Base-by-base conservation (phyloP, 2,888 invertebrate genomes). In the Noctua comes region DNA sequence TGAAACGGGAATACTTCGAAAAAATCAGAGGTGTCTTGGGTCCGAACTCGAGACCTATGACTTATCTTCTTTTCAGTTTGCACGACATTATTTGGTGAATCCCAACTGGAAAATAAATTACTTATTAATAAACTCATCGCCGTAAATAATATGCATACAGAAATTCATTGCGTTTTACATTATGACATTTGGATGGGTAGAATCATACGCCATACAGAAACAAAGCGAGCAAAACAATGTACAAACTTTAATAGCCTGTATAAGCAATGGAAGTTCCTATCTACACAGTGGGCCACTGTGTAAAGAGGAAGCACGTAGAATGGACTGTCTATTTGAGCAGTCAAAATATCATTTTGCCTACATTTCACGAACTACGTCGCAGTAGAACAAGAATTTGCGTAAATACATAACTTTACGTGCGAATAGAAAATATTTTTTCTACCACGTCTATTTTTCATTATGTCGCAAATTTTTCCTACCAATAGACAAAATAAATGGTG, bases 321-420 rank as follows among this genome's bases (percentile, higher is more conserved):
- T 40, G 31, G 16, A 70, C 65, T 51, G 54, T 70, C 69, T 84
- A 71, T 84, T 85, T 80, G 57, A 62, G 27, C 40, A 73, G 46
- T 21, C 31, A 73, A 80, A 84, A 82, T 68, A 74, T 71, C 46
- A 68, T 48, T 73, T 70, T 16, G n/a, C 27, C 65, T 16, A 68
- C 54, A 78, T 72, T 68, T 69, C 36, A 1, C 36, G 70, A 81
- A 77, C 59, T 48, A 54, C 18, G n/a, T 16, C 21, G 21, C 27
- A 24, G 24, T 51, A 21, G 54, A 57, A 68, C 51, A 36, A 21
- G 64, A 57, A 54, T 62, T 85, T 59, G 48, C 24, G 46, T 68
- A 51, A 82, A 79, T 78, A 74, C 36, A 54, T 80, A 68, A 79
- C 74, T 68, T 79, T 65, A 11, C 51, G 27, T 24, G 54, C n/a